These are phyloP conservation scores for Shinisaurus crocodilurus DNA, from an alignment of 2,113 vertebrate species.

Conservation along the genomic window DNA sequence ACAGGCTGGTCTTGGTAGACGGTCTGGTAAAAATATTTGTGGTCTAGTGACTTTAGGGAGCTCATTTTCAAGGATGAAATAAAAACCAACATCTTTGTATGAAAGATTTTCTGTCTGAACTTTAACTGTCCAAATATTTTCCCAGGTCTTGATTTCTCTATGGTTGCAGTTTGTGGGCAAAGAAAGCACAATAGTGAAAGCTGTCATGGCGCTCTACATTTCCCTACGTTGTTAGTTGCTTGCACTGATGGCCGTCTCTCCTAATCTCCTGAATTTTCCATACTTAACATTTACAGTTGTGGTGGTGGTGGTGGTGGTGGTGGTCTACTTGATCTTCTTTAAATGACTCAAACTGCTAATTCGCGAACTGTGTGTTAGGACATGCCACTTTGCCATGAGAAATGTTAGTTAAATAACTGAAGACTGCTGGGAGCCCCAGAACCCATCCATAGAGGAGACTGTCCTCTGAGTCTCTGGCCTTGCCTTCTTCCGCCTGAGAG, in stretches of 20 bases:
- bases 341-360: not conserved
- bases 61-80: not conserved
- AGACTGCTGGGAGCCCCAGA: not conserved
- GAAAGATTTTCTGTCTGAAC: slow-evolving; percentile 4
- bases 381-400: not conserved
- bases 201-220: slow-evolving; percentile 41
- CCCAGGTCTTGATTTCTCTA: slow-evolving; percentile 26
- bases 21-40: not conserved
- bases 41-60: not conserved
- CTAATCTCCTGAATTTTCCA: slow-evolving; percentile 50
- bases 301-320: no score
- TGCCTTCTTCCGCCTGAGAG: no score
- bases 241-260: slow-evolving; percentile 48
- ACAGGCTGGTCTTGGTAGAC: not conserved
- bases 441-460: not conserved
- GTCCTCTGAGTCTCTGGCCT: not conserved
- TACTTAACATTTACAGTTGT: slow-evolving; percentile 25
- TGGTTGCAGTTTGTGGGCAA: not conserved
- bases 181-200: slow-evolving; percentile 46
- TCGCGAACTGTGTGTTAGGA: not conserved
- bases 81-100: not conserved
- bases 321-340: not conserved
- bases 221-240: slow-evolving; percentile 39
- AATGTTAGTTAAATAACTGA: not conserved
- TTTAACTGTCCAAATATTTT: slow-evolving; percentile 15